phyloP scores from a whole-genome alignment of 2,113 vertebrate species.

The Ranitomeya variabilis region DNA sequence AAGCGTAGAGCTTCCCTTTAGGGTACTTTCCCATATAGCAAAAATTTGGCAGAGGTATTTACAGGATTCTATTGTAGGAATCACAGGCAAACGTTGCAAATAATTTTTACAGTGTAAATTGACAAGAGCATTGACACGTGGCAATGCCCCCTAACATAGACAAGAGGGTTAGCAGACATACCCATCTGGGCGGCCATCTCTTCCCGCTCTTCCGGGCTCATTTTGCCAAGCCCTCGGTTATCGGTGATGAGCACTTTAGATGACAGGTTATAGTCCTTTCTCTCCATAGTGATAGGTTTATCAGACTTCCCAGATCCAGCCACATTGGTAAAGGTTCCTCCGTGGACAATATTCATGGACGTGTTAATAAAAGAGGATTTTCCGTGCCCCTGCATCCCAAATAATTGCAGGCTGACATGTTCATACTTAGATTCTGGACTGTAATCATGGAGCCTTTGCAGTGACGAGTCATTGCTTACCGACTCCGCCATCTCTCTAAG shows the following conservation, averaged over 20 bases:
- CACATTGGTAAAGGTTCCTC: not conserved
- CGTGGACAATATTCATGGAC: not conserved
- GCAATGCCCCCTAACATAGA: not conserved
- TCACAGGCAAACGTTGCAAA: no score
- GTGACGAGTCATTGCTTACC: not conserved
- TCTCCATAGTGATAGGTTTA: not conserved
- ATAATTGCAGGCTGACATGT: not conserved
- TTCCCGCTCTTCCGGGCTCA: not conserved
- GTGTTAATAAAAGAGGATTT: constrained; percentile 22
- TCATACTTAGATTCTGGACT: not conserved
- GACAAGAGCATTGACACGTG: no score
- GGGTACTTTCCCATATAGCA: no score
- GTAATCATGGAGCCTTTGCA: not conserved
- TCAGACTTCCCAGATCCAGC: not conserved
- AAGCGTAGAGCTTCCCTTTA: not conserved
- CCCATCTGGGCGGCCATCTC: constrained; percentile 16
- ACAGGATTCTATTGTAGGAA: no score
- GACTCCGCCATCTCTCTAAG: not conserved
- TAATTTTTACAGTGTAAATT: no score
- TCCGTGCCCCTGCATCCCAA: not conserved
- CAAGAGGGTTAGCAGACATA: not conserved
- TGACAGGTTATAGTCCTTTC: not conserved
- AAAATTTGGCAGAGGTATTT: no score
- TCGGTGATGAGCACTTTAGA: not conserved
- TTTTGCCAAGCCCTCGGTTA: not conserved